Base-by-base conservation (phyloP, 1,140 invertebrate genomes). In the Acromyrmex charruanus region DNA sequence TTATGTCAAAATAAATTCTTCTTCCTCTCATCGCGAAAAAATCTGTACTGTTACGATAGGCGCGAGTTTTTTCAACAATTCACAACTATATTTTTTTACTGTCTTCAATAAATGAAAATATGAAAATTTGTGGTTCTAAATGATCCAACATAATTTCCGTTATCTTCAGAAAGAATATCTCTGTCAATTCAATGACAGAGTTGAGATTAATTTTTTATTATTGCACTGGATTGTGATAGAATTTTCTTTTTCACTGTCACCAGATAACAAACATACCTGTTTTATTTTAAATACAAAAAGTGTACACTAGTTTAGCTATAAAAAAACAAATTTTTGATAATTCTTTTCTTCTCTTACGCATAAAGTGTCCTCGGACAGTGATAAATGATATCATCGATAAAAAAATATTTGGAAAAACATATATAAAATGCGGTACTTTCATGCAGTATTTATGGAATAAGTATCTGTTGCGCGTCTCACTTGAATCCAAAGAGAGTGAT, bases 401-500 rank as follows among this genome's bases (percentile, higher is more conserved):
- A 49, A 39, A 71, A 21, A 53, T 63, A 7, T 51, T 25, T 4
- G 5, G 10, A 79, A n/a, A 87, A 51, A 49, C 12, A 49, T 49
- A 28, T 65, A 49, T 59, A 61, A 49, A 25, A 53, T 49, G 12
- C 5, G 44, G 2, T 18, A 28, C 9, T 68, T 61, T 53, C 25
- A 65, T 49, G 49, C 3, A 9, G 44, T 75, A 55, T 74, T 25
- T 89, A 63, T 69, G 12, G 1, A 18, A 28, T 72, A 49, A 69
- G 21, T 66, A 79, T 49, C 16, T 79, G 14, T 79, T 51, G 61
- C 61, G 77, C 44, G 6, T 71, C 68, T 90, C 87, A 95, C 95
- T 92, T 94, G 90, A 77, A 93, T 89, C 91, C 94, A 94, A 87
- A 95, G 88, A 12, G 86, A 90, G 63, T 92, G 92, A 90, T 95